Evolutionary conservation across 2,113 vertebrate genomes (phyloP).

Genomic region (Bubo scandiacus): DNA sequence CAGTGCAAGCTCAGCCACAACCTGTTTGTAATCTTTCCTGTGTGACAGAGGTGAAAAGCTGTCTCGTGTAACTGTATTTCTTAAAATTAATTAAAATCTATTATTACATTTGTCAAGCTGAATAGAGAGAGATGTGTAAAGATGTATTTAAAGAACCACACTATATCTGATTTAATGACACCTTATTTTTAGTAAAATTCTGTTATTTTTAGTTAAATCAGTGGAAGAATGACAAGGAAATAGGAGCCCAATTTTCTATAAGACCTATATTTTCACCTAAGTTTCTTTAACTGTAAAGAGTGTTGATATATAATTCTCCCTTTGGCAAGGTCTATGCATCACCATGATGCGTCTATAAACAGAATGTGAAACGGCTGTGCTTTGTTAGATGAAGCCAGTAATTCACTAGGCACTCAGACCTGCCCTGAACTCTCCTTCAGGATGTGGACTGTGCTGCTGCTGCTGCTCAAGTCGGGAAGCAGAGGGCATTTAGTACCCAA

Average conservation of each 20-base stretch:
- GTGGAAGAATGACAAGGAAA: neutral
- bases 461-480: neutral
- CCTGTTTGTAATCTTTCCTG: neutral
- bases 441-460: rapidly evolving
- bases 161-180: neutral
- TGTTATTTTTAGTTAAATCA: neutral
- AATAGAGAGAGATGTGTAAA: neutral
- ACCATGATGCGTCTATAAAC: neutral
- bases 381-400: neutral
- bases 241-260: neutral
- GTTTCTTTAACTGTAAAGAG: neutral
- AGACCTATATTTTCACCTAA: neutral
- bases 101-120: neutral
- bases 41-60: neutral
- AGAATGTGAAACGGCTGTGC: neutral
- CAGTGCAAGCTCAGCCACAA: neutral
- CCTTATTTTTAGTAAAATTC: neutral
- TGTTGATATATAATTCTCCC: neutral
- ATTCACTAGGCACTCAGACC: neutral
- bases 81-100: neutral
- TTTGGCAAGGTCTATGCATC: slow-evolving; percentile 6
- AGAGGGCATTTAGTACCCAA: neutral
- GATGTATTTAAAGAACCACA: neutral
- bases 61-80: neutral
- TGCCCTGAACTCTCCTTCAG: neutral